Conservation (phyloP, 2,888 invertebrate genomes). For the Melolontha melolontha region DNA sequence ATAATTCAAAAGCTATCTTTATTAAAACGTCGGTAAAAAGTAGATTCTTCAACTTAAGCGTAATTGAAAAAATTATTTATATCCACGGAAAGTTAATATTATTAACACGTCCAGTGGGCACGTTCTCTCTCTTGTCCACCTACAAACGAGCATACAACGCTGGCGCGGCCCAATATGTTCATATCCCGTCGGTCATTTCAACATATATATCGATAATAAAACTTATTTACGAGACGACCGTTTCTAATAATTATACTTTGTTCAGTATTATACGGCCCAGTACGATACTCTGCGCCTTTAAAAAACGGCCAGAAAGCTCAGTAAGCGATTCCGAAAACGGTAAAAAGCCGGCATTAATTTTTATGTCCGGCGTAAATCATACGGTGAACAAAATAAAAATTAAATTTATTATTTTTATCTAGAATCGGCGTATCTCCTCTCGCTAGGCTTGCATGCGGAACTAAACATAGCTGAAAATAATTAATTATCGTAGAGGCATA, state of each 20-base stretch:
- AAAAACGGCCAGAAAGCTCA: slow-evolving; percentile 19
- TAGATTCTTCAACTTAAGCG: not conserved
- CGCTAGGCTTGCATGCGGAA: slow-evolving; percentile 24
- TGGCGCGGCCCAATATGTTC: slow-evolving; percentile 24
- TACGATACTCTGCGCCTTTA: slow-evolving; percentile 7
- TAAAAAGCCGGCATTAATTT: slow-evolving; percentile 38
- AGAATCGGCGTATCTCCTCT: slow-evolving; percentile 19
- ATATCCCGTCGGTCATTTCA: slow-evolving; percentile 25
- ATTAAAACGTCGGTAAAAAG: not conserved
- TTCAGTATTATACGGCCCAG: slow-evolving; percentile 4
- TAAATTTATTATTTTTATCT: slow-evolving; percentile 39
- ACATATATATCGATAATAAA: slow-evolving; percentile 35
- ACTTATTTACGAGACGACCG: slow-evolving; percentile 31
- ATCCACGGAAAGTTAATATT: slow-evolving; percentile 11
- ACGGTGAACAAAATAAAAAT: slow-evolving; percentile 32
- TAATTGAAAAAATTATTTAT: slow-evolving; percentile 12
- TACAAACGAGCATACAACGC: slow-evolving; percentile 15
- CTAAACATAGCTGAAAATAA: slow-evolving; percentile 28
- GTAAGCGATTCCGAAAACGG: slow-evolving; percentile 36
- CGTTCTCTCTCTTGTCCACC: slow-evolving; percentile 21
- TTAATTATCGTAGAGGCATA: slow-evolving; percentile 23
- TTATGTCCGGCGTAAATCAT: slow-evolving; percentile 41
- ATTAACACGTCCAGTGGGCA: slow-evolving; percentile 8
- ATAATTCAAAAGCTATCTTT: slow-evolving; percentile 14
- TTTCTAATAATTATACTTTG: slow-evolving; percentile 38